A percentile compares a stretch with the other conserved stretches of the same genome.
These are phyloP conservation scores for Schizopygopsis pylzovi DNA, from an alignment of 2,797 vertebrate species.

Conservation along the genomic window DNA sequence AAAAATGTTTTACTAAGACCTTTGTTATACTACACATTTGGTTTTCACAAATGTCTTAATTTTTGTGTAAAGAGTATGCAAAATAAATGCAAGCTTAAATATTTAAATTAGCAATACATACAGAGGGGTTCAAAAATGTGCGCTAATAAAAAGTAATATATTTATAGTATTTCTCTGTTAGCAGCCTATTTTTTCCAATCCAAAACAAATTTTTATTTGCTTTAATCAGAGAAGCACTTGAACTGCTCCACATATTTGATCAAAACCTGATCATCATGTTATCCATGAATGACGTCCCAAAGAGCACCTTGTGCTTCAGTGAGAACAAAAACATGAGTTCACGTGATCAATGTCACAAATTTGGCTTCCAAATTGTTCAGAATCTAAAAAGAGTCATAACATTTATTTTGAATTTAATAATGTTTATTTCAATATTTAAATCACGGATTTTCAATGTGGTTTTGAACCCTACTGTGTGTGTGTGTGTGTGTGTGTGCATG, in stretches of 20 bases:
- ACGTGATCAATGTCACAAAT: neutral
- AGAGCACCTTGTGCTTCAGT: neutral
- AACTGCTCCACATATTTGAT: neutral
- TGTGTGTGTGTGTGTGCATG: neutral
- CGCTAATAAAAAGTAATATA: neutral
- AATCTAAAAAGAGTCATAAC: neutral
- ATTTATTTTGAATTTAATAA: neutral
- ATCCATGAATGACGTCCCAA: neutral
- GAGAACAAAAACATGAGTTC: neutral
- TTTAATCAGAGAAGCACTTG: neutral
- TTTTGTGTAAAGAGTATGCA: neutral
- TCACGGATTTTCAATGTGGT: neutral
- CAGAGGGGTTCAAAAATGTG: neutral
- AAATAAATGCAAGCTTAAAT: neutral
- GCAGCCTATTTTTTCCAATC: neutral
- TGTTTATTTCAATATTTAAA: neutral
- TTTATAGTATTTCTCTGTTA: neutral
- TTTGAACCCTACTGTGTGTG: slow-evolving; percentile 4
- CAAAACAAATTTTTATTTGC: neutral
- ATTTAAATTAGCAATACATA: neutral
- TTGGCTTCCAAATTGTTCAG: neutral
- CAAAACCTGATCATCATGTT: neutral
- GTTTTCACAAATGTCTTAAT: neutral
- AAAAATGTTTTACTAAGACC: neutral
- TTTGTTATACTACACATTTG: neutral